These are phyloP conservation scores for Corbicula japonica DNA, from an alignment of 2,888 invertebrate genomes.

Conservation along the genomic window DNA sequence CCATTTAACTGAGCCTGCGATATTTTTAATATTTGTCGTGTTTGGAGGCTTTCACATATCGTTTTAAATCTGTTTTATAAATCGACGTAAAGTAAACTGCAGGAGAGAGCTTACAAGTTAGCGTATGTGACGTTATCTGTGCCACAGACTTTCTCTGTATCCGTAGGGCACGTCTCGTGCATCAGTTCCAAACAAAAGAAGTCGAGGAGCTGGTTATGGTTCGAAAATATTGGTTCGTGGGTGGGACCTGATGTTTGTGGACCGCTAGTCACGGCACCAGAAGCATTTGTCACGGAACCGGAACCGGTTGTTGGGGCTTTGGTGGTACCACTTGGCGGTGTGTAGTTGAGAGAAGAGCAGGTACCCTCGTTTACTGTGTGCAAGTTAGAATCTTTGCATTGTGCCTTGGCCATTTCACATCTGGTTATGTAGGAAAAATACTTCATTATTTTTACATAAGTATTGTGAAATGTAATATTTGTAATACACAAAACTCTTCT, in stretches of 20 bases:
- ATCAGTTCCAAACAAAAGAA: constrained; percentile 61
- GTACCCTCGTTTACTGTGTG: neutral
- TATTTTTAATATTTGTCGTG: too few species aligned
- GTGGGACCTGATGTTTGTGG: constrained; percentile 13
- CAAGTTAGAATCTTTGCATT: constrained; percentile 35
- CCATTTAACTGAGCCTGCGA: too few species aligned
- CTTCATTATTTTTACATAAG: neutral
- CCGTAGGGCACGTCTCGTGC: constrained; percentile 49
- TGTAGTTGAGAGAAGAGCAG: neutral
- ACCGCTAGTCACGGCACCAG: neutral
- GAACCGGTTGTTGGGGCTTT: neutral
- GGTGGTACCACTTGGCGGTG: neutral
- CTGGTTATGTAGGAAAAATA: constrained; percentile 6
- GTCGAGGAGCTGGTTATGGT: constrained; percentile 51
- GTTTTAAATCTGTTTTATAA: too few species aligned
- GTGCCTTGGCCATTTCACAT: constrained; percentile 50
- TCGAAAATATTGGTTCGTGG: constrained; percentile 39
- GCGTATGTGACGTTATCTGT: constrained; percentile 41
- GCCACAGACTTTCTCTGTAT: constrained; percentile 48
- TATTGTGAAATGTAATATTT: neutral
- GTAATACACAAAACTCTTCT: neutral
- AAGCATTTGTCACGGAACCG: neutral
- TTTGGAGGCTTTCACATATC: too few species aligned
- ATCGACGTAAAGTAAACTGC: too few species aligned
- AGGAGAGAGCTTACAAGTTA: constrained; percentile 37